Evolutionary conservation across 2,888 invertebrate species (phyloP).

Genomic region (Hipparchia semele): DNA sequence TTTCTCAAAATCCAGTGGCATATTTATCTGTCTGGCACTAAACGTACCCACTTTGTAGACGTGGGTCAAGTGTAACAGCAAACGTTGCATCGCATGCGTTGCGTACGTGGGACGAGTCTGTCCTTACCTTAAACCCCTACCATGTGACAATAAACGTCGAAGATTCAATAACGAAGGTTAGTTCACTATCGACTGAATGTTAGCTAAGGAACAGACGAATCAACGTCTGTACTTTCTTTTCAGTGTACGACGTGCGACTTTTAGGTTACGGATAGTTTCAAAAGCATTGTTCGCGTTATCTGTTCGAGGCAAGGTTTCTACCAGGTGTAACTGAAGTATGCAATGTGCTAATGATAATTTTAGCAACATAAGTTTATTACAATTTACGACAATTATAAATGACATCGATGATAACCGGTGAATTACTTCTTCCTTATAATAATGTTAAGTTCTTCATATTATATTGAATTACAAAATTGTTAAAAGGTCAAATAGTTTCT

Average conservation of each 20-base stretch:
- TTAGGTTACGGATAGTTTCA: constrained; percentile 23
- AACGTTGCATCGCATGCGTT: too few species aligned
- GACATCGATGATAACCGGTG: too few species aligned
- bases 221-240: constrained; percentile 3
- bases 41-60: too few species aligned
- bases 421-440: neutral
- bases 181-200: constrained; percentile 27
- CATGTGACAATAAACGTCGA: constrained; percentile 11
- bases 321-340: constrained; percentile 5
- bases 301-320: constrained; percentile 21
- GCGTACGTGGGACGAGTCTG: too few species aligned
- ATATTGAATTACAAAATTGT: neutral
- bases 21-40: too few species aligned
- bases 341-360: constrained; percentile 18
- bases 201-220: constrained; percentile 10
- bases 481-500: neutral
- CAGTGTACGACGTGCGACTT: constrained; percentile 26
- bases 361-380: constrained; percentile 12
- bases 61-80: too few species aligned
- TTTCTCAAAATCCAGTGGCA: too few species aligned
- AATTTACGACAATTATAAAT: neutral
- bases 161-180: constrained; percentile 21
- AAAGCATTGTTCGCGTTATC: constrained; percentile 32
- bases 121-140: constrained; percentile 5
- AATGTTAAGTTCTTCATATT: neutral